Conservation (phyloP, 1,140 invertebrate genomes). For the Centruroides sculpturatus region DNA sequence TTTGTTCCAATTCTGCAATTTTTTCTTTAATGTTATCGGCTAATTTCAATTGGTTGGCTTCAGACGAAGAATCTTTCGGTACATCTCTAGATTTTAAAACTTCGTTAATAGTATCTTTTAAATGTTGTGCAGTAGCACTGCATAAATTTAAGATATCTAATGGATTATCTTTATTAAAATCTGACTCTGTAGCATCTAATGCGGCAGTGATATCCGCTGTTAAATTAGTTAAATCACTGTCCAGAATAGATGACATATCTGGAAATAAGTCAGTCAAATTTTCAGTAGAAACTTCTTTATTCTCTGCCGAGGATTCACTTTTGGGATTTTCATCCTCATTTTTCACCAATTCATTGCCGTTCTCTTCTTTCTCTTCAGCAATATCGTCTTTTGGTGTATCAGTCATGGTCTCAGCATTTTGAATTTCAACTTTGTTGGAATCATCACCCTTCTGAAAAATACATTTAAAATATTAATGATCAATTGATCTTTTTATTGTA, state of each 20-base stretch:
- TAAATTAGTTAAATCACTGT: neutral
- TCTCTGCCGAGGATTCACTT: neutral
- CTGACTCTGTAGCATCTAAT: neutral
- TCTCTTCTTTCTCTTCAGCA: too few species aligned
- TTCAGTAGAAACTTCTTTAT: neutral
- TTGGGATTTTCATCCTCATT: too few species aligned
- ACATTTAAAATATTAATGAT: too few species aligned
- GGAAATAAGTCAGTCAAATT: neutral
- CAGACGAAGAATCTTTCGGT: neutral
- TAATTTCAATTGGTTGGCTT: neutral
- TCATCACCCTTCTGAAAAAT: too few species aligned
- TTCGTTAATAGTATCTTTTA: constrained; percentile 8
- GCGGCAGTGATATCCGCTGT: neutral
- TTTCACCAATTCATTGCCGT: too few species aligned
- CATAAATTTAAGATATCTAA: constrained; percentile 6
- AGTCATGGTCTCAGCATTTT: too few species aligned
- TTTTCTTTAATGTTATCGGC: constrained; percentile 4
- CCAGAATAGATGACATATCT: neutral
- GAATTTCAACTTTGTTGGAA: too few species aligned
- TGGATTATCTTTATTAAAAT: neutral
- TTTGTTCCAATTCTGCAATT: constrained; percentile 7
- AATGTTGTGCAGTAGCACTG: constrained; percentile 5
- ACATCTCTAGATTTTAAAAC: constrained; percentile 6
- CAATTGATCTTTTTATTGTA: too few species aligned
- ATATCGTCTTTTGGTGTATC: too few species aligned